Base-by-base conservation (phyloP, 1,140 invertebrate species). In the Drosophila oshimai region DNA sequence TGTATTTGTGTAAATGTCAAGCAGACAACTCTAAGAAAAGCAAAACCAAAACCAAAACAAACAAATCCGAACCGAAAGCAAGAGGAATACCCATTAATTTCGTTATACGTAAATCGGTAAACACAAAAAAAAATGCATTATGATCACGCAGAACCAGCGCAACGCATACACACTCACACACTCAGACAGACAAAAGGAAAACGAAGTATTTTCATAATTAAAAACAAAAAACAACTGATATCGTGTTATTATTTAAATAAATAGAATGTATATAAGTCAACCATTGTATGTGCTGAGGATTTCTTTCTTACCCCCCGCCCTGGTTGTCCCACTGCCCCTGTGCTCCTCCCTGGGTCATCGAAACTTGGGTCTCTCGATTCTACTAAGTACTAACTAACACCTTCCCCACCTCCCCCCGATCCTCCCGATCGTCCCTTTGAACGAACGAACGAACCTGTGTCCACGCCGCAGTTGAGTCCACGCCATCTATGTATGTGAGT, bases 161-260 rank as follows among this genome's bases (percentile, higher is more conserved):
- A 29, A 17, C 29, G 10, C 46, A 28, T 15, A 22, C 37, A 69
- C 45, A 36, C 28, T 46, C 18, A 39, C 22, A 78, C 41, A 46
- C 45, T 47, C 41, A 72, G 12, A 68, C 39, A 76, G 53, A 58
- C 51, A 49, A 33, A 46, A 87, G 39, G 36, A 78, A 65, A 75
- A 74, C 75, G 44, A 74, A 78, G 71, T 83, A 89, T 78, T 78
- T 78, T 87, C 74, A 67, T 83, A 88, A 78, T 62, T 57, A 76
- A 73, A 89, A 71, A 65, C 67, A 69, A 80, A 89, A 71, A 65
- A 65, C 68, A 80, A 77, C 73, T 47, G 81, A 75, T 57, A 87
- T 62, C 76, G 79, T 89, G 83, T 88, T 88, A 89, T 88, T 77
- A 87, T 87, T 91, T 92, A 92, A 91, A 89, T 91, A 90, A 90